Base-by-base conservation (phyloP, 1,140 invertebrate species). In the Phthorimaea operculella region DNA sequence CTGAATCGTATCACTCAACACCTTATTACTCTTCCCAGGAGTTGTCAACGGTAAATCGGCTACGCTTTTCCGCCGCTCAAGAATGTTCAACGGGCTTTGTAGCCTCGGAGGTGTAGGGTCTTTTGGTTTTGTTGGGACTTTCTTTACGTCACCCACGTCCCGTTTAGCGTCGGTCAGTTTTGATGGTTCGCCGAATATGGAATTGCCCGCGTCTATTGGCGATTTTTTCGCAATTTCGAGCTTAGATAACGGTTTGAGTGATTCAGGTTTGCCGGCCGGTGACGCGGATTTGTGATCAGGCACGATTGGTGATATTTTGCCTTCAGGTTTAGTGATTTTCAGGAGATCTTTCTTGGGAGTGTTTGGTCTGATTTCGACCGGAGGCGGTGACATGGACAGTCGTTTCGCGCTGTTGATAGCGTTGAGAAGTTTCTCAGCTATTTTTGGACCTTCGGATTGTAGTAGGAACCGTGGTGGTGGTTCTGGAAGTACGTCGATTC, bases 391-490 rank as follows among this genome's bases (percentile, higher is more conserved):
- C 70, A 81, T 83, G 0, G 84, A 86, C 4, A 82, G 58, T 44
- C 79, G 67, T 57, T 85, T 87, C 12, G 85, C 85, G 49, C 84
- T 88, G 70, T 79, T 89, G 65, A 81, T 86, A 66, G 87, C 88
- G 69, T 88, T 87, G 4, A 89, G 73, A 4, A 89, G 77, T 70
- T 89, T 89, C 58, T 89, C 88, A 4, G 88, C 88, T 61, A 89
- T 89, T 59, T 88, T 89, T 11, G 87, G 87, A 5, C 83, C 83
- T 63, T 86, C 84, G 0, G 84, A 81, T 55, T 86, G 85, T 21
- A 87, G 63, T 1, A 85, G 62, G 63, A 86, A 87, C 1, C 66
- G 81, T 1, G 79, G 79, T 6, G 84, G 85, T 0, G 85, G 85
- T 63, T 86, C 85, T 0, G 85, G 83, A 21, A 86, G 48, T 0